Evolutionary conservation across 2,113 vertebrate species (phyloP).

Genomic region (Irena cyanogastra): DNA sequence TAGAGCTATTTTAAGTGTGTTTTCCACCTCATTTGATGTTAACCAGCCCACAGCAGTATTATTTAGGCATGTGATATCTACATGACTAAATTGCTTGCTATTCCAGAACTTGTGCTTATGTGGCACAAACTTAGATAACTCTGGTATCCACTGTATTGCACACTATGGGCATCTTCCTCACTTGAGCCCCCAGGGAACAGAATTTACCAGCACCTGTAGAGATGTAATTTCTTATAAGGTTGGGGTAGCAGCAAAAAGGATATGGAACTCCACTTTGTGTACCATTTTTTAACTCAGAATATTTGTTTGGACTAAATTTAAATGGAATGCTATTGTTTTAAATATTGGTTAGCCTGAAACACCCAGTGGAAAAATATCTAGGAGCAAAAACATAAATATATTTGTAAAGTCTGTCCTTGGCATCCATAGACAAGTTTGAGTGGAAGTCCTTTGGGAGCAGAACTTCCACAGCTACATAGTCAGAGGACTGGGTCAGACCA

Average conservation of each 20-base stretch:
- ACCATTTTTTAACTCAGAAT: neutral
- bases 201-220: neutral
- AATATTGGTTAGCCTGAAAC: neutral
- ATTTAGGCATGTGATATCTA: neutral
- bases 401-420: neutral
- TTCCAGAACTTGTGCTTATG: neutral
- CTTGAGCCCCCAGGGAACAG: neutral
- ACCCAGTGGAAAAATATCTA: neutral
- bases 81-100: neutral
- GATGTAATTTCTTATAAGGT: neutral
- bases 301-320: neutral
- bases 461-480: neutral
- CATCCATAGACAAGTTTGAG: neutral
- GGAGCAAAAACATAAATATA: neutral
- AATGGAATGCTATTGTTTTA: neutral
- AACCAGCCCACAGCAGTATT: neutral
- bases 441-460: neutral
- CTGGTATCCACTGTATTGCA: neutral
- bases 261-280: neutral
- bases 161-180: neutral
- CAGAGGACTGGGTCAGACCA: neutral
- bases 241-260: neutral
- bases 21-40: neutral
- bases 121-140: neutral
- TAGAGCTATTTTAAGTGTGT: neutral